Evolutionary conservation across 2,888 invertebrate genomes (phyloP).

Genomic region (Mylabris sibirica): DNA sequence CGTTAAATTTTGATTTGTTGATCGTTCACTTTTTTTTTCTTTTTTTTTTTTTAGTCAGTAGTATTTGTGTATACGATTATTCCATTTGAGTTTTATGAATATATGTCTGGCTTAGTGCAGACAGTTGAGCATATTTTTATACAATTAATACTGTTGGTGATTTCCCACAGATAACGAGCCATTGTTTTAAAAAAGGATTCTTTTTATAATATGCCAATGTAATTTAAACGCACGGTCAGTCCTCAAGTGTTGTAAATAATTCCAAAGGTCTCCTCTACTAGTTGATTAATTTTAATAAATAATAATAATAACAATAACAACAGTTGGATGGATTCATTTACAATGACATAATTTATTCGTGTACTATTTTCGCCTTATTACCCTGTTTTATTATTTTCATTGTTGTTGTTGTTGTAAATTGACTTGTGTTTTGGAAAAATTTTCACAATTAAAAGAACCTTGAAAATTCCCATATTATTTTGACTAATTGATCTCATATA

Average conservation of each 20-base stretch:
- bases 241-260: constrained; percentile 10
- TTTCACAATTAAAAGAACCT: constrained; percentile 13
- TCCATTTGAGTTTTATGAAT: constrained; percentile 4
- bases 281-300: constrained; percentile 10
- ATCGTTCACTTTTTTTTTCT: constrained; percentile 16
- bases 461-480: constrained; percentile 3
- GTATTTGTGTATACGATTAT: neutral
- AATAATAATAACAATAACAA: neutral
- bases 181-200: constrained; percentile 46
- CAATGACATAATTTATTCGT: constrained; percentile 14
- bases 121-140: constrained; percentile 33
- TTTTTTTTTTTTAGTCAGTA: constrained; percentile 22
- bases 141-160: constrained; percentile 34
- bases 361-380: neutral
- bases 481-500: neutral
- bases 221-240: constrained; percentile 42
- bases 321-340: neutral
- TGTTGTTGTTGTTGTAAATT: neutral
- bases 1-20: constrained; percentile 17
- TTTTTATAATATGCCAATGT: constrained; percentile 41
- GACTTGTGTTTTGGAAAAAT: constrained; percentile 2
- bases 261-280: constrained; percentile 2
- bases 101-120: constrained; percentile 31
- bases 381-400: neutral
- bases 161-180: constrained; percentile 49